Evolutionary conservation across 1,140 invertebrate species (phyloP).

Genomic region (Callitettix versicolor): DNA sequence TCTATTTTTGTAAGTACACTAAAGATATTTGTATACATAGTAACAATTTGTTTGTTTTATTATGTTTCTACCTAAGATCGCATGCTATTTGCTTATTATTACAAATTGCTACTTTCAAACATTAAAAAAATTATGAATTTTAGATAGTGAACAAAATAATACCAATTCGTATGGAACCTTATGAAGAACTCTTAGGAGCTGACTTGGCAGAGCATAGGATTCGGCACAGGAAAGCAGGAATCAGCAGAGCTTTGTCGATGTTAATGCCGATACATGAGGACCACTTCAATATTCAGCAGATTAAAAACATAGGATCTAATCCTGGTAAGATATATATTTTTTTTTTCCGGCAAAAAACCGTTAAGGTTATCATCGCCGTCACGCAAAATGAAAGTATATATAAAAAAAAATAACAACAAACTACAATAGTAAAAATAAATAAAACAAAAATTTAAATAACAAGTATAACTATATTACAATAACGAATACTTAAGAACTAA

Average conservation of each 20-base stretch:
- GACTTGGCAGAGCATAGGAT: conserved; percentile 80
- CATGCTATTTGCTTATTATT: neutral
- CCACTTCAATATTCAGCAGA: conserved; percentile 33
- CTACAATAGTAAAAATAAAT: too few species aligned
- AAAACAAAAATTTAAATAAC: too few species aligned
- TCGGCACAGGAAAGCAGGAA: conserved; percentile 38
- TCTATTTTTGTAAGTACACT: too few species aligned
- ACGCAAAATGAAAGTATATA: too few species aligned
- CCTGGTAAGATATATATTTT: conserved; percentile 33
- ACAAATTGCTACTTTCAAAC: neutral
- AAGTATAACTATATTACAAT: too few species aligned
- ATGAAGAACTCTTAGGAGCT: conserved; percentile 76
- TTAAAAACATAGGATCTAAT: conserved; percentile 43
- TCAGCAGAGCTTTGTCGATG: conserved; percentile 47
- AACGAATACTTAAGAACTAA: too few species aligned
- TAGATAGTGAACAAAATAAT: conserved; percentile 63
- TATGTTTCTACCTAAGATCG: neutral
- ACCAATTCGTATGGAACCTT: conserved; percentile 69
- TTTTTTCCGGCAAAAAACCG: too few species aligned
- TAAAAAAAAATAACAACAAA: too few species aligned
- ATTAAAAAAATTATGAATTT: conserved; percentile 5
- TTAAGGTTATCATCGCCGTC: too few species aligned
- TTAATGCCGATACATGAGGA: conserved; percentile 31
- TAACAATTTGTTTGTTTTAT: neutral
- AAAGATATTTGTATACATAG: neutral